These are phyloP conservation scores for Chelidonichthys spinosus DNA, from an alignment of 2,797 vertebrate species.

Conservation along the genomic window DNA sequence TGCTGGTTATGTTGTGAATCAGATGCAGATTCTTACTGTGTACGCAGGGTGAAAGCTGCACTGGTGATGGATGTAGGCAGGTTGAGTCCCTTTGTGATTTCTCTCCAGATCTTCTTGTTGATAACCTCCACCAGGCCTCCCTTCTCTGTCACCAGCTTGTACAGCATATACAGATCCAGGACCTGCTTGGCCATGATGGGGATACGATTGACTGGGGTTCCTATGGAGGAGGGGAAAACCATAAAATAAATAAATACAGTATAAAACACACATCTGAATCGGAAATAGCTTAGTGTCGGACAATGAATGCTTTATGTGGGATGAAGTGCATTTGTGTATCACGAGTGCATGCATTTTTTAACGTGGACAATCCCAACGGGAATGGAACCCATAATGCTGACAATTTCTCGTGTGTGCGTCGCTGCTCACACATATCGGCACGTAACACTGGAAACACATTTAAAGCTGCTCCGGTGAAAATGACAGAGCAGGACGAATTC, in stretches of 20 bases:
- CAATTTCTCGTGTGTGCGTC: slow-evolving; percentile 4
- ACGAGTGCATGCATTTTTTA: slow-evolving; percentile 27
- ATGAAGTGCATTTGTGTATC: slow-evolving; percentile 18
- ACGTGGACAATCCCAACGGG: not conserved
- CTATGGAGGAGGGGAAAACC: slow-evolving; percentile 69
- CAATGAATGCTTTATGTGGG: slow-evolving; percentile 17
- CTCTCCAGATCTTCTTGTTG: slow-evolving; percentile 99
- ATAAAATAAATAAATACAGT: slow-evolving; percentile 30
- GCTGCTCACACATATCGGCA: slow-evolving; percentile 7
- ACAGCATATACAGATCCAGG: slow-evolving; percentile 96
- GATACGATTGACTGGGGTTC: slow-evolving; percentile 96
- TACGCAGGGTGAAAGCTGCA: slow-evolving; percentile 97
- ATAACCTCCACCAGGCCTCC: slow-evolving; percentile 98
- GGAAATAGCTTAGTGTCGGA: slow-evolving; percentile 13
- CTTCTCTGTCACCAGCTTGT: slow-evolving; percentile 96
- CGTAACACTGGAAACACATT: slow-evolving; percentile 23
- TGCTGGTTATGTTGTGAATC: slow-evolving; percentile 10
- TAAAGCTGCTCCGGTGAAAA: slow-evolving; percentile 19
- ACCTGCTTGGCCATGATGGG: slow-evolving; percentile 99
- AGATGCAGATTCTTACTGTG: slow-evolving; percentile 86
- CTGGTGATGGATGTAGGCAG: slow-evolving; percentile 99
- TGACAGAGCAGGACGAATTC: not conserved
- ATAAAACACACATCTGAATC: slow-evolving; percentile 18
- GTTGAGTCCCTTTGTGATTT: slow-evolving; percentile 98
- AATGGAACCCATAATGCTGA: slow-evolving; percentile 7